Evolutionary conservation across 2,888 invertebrate species (phyloP).

Genomic region (Zygaena filipendulae): DNA sequence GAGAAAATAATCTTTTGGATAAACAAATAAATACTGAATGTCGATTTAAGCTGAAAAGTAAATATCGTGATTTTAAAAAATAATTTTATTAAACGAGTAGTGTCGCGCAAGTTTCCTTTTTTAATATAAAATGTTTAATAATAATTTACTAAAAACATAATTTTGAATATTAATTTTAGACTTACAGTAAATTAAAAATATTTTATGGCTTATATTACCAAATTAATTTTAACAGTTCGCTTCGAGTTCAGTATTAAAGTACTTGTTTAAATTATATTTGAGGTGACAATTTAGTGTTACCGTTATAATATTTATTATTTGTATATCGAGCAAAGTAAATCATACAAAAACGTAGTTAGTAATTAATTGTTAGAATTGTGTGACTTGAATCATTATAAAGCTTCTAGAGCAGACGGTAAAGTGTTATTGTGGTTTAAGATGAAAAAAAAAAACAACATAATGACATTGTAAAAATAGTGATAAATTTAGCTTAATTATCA

Average conservation of each 20-base stretch:
- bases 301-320: constrained; percentile 48
- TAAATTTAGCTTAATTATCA: constrained; percentile 68
- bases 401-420: constrained; percentile 63
- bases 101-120: constrained; percentile 48
- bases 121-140: too few species aligned
- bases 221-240: constrained; percentile 57
- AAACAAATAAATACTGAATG: constrained; percentile 63
- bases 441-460: constrained; percentile 63
- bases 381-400: constrained; percentile 66
- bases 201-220: constrained; percentile 64
- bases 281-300: constrained; percentile 40
- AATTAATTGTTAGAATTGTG: constrained; percentile 69
- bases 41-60: too few species aligned
- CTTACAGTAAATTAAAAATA: too few species aligned
- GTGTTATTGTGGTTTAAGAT: constrained; percentile 68
- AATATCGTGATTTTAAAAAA: too few species aligned
- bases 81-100: constrained; percentile 50
- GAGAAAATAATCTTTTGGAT: constrained; percentile 59
- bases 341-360: constrained; percentile 64
- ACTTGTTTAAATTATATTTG: constrained; percentile 41
- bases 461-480: constrained; percentile 69
- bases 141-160: constrained; percentile 39
- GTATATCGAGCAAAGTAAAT: constrained; percentile 66
- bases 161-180: constrained; percentile 49
- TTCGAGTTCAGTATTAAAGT: constrained; percentile 64